These are phyloP conservation scores for Erythrolamprus reginae DNA, from an alignment of 2,113 vertebrate genomes.

Conservation along the genomic window DNA sequence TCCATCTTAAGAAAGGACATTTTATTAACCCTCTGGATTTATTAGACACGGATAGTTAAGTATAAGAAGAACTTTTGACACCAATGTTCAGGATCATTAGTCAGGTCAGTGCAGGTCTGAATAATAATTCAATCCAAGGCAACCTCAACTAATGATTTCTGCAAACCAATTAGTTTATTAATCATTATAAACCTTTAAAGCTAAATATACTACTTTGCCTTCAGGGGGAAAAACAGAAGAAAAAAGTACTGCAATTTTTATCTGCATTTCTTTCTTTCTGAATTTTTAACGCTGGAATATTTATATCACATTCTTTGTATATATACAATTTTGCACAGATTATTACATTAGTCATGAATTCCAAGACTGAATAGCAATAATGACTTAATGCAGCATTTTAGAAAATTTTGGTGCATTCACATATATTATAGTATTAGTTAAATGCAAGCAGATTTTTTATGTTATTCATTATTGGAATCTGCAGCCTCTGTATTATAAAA, in stretches of 20 bases:
- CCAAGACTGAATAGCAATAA: neutral
- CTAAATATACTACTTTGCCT: neutral
- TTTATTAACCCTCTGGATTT: slow-evolving; percentile 68
- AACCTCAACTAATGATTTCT: slow-evolving; percentile 57
- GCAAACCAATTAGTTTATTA: slow-evolving; percentile 50
- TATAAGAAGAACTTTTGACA: slow-evolving; percentile 74
- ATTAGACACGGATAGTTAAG: slow-evolving; percentile 74
- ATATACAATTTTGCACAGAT: neutral
- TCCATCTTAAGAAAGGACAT: slow-evolving; percentile 43
- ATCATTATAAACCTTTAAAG: slow-evolving; percentile 30
- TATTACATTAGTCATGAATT: neutral
- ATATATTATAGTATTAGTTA: neutral
- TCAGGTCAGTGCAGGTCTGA: slow-evolving; percentile 66
- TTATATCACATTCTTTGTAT: neutral
- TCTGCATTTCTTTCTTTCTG: neutral
- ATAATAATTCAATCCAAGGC: slow-evolving; percentile 63
- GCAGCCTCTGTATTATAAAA: neutral
- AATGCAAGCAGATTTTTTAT: neutral
- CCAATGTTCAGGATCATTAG: slow-evolving; percentile 74
- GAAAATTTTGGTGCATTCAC: neutral
- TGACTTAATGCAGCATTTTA: neutral
- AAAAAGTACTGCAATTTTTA: neutral
- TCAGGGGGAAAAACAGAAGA: slow-evolving; percentile 9
- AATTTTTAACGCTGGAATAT: neutral
- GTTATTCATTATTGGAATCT: neutral